Conservation (phyloP, 2,888 invertebrate genomes). For the Hartigia nigra region DNA sequence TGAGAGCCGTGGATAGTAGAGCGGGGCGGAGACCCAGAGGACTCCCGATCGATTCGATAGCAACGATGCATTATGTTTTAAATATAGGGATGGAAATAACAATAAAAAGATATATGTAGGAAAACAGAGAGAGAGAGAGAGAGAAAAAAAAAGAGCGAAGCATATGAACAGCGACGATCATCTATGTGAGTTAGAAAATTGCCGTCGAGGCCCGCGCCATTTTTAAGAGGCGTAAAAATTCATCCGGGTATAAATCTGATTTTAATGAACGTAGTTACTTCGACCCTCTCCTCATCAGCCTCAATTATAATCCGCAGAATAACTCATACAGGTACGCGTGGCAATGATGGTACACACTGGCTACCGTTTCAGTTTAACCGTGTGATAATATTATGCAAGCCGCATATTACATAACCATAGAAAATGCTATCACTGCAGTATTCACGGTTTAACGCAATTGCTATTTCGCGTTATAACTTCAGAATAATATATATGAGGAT, state of each 20-base stretch:
- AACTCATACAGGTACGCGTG: slow-evolving; percentile 33
- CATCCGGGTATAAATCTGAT: slow-evolving; percentile 45
- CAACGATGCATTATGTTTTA: neutral
- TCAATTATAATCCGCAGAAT: slow-evolving; percentile 41
- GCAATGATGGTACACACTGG: slow-evolving; percentile 33
- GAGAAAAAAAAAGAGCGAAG: neutral
- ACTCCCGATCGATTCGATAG: neutral
- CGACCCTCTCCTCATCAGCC: slow-evolving; percentile 19
- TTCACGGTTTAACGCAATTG: neutral
- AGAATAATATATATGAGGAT: neutral
- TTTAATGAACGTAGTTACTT: slow-evolving; percentile 43
- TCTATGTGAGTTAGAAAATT: neutral
- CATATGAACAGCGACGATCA: neutral
- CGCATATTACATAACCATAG: neutral
- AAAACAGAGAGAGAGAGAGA: neutral
- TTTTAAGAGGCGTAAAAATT: slow-evolving; percentile 20
- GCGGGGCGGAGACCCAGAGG: neutral
- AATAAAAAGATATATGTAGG: neutral
- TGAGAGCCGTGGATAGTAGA: neutral
- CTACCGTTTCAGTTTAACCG: neutral
- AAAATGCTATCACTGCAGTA: neutral
- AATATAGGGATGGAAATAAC: neutral
- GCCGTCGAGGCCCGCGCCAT: neutral
- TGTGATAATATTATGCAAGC: neutral
- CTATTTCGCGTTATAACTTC: neutral